Percentiles rank a stretch among this genome's conserved stretches.
Conservation (phyloP, 2,888 invertebrate genomes). For the Dascillus cervinus region DNA sequence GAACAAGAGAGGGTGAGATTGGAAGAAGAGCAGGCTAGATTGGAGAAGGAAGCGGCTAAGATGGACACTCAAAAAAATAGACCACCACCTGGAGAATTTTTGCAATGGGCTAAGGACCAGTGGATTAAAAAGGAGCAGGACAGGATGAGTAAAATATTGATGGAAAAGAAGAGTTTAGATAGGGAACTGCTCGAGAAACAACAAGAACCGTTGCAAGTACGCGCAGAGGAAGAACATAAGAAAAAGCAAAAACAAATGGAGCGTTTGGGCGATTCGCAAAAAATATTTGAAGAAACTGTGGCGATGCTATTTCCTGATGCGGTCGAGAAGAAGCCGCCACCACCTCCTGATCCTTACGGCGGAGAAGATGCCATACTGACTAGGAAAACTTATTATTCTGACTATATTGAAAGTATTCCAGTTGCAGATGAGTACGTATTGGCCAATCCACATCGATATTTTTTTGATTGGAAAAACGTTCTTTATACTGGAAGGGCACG, state of each 20-base stretch:
- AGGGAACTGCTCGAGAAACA: conserved; percentile 52
- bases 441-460: conserved; percentile 44
- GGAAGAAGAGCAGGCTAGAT: conserved; percentile 21
- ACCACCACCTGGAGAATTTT: conserved; percentile 20
- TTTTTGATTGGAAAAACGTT: conserved; percentile 51
- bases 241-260: conserved; percentile 52
- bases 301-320: conserved; percentile 55
- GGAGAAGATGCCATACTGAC: conserved; percentile 38
- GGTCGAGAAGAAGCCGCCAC: conserved; percentile 43
- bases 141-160: conserved; percentile 55
- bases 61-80: conserved; percentile 8
- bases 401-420: conserved; percentile 38
- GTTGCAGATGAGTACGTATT: conserved; percentile 41
- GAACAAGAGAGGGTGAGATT: conserved; percentile 47
- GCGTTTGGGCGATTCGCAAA: conserved; percentile 50
- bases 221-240: conserved; percentile 50
- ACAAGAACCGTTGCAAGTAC: conserved; percentile 52
- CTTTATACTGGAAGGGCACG: conserved; percentile 47
- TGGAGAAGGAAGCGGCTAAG: conserved; percentile 19
- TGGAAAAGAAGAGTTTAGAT: conserved; percentile 56
- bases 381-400: conserved; percentile 36
- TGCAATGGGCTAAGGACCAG: conserved; percentile 43
- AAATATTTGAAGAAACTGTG: conserved; percentile 59
- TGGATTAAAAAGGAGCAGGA: conserved; percentile 59
- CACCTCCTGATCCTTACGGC: conserved; percentile 38